Base-by-base conservation (phyloP, 1,140 invertebrate species). In the Drosophila jambulina region DNA sequence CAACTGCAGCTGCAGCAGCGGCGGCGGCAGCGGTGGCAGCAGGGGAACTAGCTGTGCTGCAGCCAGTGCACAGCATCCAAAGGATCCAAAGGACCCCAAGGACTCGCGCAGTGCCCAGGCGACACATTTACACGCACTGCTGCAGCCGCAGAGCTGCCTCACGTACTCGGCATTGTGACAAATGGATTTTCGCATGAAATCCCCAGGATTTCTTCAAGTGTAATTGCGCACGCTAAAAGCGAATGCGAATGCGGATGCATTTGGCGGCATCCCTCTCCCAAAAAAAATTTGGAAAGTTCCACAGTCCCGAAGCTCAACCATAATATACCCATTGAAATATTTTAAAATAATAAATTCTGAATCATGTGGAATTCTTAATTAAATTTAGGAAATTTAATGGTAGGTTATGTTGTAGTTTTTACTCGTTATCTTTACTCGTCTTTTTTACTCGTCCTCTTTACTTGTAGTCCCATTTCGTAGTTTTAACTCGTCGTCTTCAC, bases 121-220 rank as follows among this genome's bases (percentile, higher is more conserved):
- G 83, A 84, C 80, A 87, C 84, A 87, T 87, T 87, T 78, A 88
- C 64, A 87, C 84, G 84, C 84, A 88, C 80, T 69, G 62, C 75
- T 86, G 65, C 65, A 49, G 46, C 45, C 48, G 65, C 70, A 78
- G 61, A 59, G 58, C 59, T 70, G 72, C 78, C 70, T 90, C 85
- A 90, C 85, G 85, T 90, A 90, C 82, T 90, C 78, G 64, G 82
- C 78, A 90, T 90, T 90, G 85, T 90, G 85, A 90, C 85, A 90
- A 90, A 90, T 90, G 85, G 85, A 90, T 90, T 90, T 91, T 90
- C 81, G 75, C 86, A 80, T 76, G 81, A 76, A 90, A 90, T 90
- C 85, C 85, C 75, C 78, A 70, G 86, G 85, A 90, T 90, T 90
- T 90, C 85, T 90, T 90, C 81, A 90, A 90, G 85, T 90, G 85